Evolutionary conservation across 2,797 vertebrate species (phyloP), one percentile per base, ranked within the genome.

Genomic region (Neomorphus geoffroyi): DNA sequence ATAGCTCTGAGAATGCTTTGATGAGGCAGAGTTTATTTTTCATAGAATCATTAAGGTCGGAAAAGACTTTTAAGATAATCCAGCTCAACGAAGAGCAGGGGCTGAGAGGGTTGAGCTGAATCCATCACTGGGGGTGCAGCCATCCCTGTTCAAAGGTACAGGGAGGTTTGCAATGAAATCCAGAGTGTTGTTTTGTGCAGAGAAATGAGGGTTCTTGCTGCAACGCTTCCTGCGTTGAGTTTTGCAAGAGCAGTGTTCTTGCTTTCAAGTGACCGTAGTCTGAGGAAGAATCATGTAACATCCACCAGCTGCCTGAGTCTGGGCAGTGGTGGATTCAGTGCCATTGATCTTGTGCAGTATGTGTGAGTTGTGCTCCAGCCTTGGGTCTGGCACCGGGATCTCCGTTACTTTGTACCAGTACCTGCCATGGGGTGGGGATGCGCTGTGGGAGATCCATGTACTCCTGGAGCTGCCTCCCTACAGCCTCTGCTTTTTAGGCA

Each of bases 41-140:
- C 39, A 13, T 41, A 41, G 39, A 41, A 41, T 41, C 39, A 41
- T 41, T 41, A 41, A 13, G 39, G 39, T 41, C 41, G 39, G 39
- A 41, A 41, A 41, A 41, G 10, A 41, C 39, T 14, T 41, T 41
- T 41, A 41, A 41, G 13, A 41, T 41, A 11, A 41, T 41, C 39
- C 39, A 41, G 39, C 13, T 14, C 39, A 41, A 41, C 39, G 14
- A 13, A 89, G 58, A 51, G 28, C 13, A 10, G 32, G 18, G n/a
- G 28, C 58, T 50, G 90, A 82, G 62, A n/a, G 18, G 32, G 30
- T 51, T 53, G 90, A 82, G 58, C 35, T 35, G 62, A 61, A 14
- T 14, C 57, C 9, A 0, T n/a, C 35, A 1, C 6, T 0, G 2
- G 41, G 32, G n/a, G 2, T 28, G 56, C 51, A 7, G 6, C 60